phyloP scores from a whole-genome alignment of 1,140 invertebrate species.

The Neotoxoptera formosana region DNA sequence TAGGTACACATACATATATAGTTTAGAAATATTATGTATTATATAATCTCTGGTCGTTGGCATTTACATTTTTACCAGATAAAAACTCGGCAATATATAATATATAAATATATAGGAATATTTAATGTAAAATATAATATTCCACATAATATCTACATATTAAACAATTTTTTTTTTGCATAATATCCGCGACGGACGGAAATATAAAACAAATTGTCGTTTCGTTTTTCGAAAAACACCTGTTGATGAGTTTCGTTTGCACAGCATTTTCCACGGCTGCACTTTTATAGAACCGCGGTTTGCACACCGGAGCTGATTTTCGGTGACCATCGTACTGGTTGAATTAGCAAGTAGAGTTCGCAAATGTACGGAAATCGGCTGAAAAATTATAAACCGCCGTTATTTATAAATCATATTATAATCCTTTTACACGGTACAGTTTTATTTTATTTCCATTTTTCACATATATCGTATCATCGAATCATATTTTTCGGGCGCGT shows the following conservation, averaged over 20 bases:
- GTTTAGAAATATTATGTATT: no score
- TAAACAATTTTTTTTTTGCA: neutral
- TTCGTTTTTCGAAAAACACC: neutral
- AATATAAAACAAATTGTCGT: neutral
- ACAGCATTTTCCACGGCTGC: no score
- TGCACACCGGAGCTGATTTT: no score
- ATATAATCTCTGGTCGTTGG: neutral
- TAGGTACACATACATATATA: neutral
- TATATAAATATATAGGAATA: neutral
- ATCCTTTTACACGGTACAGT: neutral
- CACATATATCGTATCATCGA: no score
- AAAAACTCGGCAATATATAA: no score
- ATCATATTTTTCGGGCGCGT: neutral
- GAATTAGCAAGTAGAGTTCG: no score
- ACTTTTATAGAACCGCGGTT: no score
- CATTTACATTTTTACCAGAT: neutral
- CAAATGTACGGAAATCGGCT: no score
- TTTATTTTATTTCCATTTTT: neutral
- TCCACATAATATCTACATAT: neutral
- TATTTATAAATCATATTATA: no score
- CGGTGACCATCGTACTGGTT: no score
- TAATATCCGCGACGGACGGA: neutral
- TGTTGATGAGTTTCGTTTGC: no score
- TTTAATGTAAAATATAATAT: neutral
- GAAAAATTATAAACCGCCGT: no score